Base-by-base conservation (phyloP, 2,888 invertebrate species). In the Yponomeuta plumbellus region DNA sequence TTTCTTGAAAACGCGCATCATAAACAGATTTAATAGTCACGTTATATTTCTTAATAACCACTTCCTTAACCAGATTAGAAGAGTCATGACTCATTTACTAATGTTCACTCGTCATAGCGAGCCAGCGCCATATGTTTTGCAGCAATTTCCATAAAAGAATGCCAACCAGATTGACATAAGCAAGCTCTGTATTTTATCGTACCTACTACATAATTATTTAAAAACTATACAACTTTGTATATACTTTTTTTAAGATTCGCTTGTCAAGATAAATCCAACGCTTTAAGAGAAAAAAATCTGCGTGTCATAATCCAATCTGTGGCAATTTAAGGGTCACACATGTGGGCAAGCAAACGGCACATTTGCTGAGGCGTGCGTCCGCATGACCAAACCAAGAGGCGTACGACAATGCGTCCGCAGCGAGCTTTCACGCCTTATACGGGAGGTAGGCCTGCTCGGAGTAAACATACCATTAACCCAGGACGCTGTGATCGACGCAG, bases 351-450 rank as follows among this genome's bases (percentile, higher is more conserved):
- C 62, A 62, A 62, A 62, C 21, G 44, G 63, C n/a, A 39, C 40
- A 40, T 63, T 63, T 63, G 11, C 44, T 34, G 58, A 58, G 13
- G 77, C 74, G 75, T 77, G 74, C 80, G 80, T 81, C 81, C 80
- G 80, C 74, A 76, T 79, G 81, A 76, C 80, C 83, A 78, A 77
- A 80, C 79, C 76, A 71, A 76, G 78, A 77, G 79, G 75, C 80
- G 78, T 83, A 82, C 84, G 85, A 90, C 89, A 89, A 86, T 86
- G 80, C 61, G 61, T 58, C 82, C 76, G 84, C 80, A 83, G 80
- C 80, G 76, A 80, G 87, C 91, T 91, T 91, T 91, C 91, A 86
- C 91, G 70, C 91, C 91, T 73, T 90, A 88, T 89, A 90, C 77
- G 88, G 90, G 73, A 68, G 70, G 73, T 71, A 76, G 44, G 75